These are phyloP conservation scores for Meandrina meandrites DNA, from an alignment of 92 coral and sea anemone species.

Conservation along the genomic window DNA sequence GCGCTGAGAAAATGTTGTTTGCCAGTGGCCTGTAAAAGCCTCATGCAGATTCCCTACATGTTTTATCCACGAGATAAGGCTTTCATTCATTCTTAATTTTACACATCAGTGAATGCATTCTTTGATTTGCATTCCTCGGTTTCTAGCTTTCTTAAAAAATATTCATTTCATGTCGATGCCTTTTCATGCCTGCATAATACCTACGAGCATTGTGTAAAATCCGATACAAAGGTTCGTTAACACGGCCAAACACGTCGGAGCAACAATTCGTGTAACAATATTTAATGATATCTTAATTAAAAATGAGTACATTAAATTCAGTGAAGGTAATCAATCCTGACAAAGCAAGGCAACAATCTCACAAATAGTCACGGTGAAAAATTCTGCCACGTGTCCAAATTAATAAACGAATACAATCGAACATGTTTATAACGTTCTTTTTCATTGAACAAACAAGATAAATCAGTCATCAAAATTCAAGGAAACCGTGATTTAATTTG, in stretches of 20 bases:
- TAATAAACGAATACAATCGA: neutral
- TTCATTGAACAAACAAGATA: neutral
- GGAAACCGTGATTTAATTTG: neutral
- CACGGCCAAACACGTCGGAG: neutral
- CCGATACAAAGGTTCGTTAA: neutral
- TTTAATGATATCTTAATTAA: neutral
- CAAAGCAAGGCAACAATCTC: neutral
- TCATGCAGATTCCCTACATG: neutral
- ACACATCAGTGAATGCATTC: neutral
- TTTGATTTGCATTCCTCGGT: conserved; percentile 8
- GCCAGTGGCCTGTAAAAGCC: neutral
- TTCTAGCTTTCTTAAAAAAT: neutral
- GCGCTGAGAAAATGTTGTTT: neutral
- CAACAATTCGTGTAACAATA: neutral
- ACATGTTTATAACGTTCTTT: neutral
- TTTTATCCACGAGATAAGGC: neutral
- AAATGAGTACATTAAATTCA: neutral
- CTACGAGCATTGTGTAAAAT: neutral
- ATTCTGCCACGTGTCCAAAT: neutral
- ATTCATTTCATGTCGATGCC: neutral
- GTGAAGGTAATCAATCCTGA: neutral
- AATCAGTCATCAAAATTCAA: neutral
- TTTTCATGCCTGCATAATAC: neutral
- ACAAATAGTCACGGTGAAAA: neutral
- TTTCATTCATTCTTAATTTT: neutral